Conservation (phyloP, 2,888 invertebrate species). For the Parnassius mnemosyne region DNA sequence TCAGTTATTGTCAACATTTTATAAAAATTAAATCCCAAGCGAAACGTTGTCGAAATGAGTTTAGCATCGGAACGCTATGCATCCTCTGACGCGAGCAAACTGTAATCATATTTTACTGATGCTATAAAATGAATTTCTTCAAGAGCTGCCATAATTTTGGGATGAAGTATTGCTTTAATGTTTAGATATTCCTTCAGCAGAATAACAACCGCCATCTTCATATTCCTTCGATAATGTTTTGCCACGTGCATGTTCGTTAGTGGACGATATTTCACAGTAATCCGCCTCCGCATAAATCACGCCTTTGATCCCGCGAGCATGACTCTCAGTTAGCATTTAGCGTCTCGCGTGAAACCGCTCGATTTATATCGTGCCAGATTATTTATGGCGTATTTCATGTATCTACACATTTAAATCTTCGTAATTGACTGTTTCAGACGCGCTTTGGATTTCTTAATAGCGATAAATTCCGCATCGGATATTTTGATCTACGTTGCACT, state of each 20-base stretch:
- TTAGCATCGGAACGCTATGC: conserved; percentile 3
- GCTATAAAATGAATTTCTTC: conserved; percentile 17
- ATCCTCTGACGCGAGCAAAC: conserved; percentile 12
- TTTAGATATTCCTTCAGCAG: neutral
- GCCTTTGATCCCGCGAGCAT: conserved; percentile 35
- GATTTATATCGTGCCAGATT: conserved; percentile 30
- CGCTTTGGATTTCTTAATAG: conserved; percentile 26
- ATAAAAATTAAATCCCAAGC: neutral
- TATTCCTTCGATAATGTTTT: conserved; percentile 29
- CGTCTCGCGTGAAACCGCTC: conserved; percentile 25
- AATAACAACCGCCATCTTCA: conserved; percentile 29
- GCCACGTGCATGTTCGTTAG: conserved; percentile 37
- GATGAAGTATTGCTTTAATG: conserved; percentile 22
- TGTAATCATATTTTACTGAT: conserved; percentile 11
- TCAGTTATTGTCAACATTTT: neutral
- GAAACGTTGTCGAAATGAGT: conserved; percentile 4
- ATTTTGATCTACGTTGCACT: conserved; percentile 21
- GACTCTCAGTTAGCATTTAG: conserved; percentile 30
- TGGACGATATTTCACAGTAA: conserved; percentile 36
- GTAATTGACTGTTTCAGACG: conserved; percentile 27
- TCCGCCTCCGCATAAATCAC: conserved; percentile 36
- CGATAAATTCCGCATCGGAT: conserved; percentile 26
- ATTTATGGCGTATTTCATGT: conserved; percentile 30
- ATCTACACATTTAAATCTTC: conserved; percentile 27
- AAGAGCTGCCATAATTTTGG: conserved; percentile 14